These are phyloP conservation scores for Anthonomus grandis DNA, from an alignment of 1,140 invertebrate genomes.

Conservation along the genomic window DNA sequence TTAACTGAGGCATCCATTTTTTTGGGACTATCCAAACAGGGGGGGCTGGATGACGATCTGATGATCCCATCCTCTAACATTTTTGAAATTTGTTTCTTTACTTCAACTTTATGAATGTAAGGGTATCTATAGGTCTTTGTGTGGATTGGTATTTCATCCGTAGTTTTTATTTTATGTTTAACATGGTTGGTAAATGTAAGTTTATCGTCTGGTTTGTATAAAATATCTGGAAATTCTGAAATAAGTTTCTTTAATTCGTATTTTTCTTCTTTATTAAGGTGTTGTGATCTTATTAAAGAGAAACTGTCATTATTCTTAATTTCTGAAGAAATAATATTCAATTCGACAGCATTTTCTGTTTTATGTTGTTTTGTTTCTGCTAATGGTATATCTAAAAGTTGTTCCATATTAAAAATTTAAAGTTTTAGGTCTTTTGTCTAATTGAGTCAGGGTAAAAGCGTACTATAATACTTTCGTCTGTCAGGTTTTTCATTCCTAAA, in stretches of 20 bases:
- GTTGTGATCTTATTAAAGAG: no score
- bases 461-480: no score
- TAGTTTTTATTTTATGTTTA: slow-evolving; percentile 18
- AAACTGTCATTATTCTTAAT: no score
- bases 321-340: no score
- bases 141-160: slow-evolving; percentile 15
- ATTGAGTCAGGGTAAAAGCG: no score
- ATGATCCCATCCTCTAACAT: slow-evolving; percentile 30
- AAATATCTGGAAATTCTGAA: slow-evolving; percentile 24
- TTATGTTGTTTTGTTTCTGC: no score
- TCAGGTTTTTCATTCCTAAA: no score
- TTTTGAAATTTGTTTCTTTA: slow-evolving; percentile 30
- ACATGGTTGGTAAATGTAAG: slow-evolving; percentile 13
- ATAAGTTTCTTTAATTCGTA: slow-evolving; percentile 19
- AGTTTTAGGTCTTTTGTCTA: no score
- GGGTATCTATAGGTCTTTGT: slow-evolving; percentile 34
- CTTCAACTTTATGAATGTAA: slow-evolving; percentile 32
- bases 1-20: slow-evolving; percentile 39
- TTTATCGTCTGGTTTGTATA: slow-evolving; percentile 16
- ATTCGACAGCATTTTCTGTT: no score
- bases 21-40: slow-evolving; percentile 41
- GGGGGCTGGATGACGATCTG: slow-evolving; percentile 19
- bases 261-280: slow-evolving; percentile 32
- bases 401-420: no score
- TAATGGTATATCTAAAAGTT: no score